phyloP scores from a whole-genome alignment of 2,888 invertebrate species.

The Digitonthophagus gazella region DNA sequence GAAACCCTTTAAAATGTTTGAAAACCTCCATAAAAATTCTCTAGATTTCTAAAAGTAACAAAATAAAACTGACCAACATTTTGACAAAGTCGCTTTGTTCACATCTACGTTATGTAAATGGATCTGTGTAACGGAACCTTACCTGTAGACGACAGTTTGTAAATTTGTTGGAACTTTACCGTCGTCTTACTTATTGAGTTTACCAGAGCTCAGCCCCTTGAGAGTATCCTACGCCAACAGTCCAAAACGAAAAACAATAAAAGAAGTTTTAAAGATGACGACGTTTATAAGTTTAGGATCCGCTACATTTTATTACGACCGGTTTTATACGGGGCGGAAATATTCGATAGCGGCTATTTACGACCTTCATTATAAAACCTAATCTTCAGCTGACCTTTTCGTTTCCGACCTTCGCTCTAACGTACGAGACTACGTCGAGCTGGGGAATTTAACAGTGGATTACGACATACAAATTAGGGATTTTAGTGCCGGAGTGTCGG shows the following conservation, averaged over 20 bases:
- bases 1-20: too few species aligned
- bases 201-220: neutral
- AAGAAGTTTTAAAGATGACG: neutral
- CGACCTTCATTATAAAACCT: neutral
- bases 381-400: neutral
- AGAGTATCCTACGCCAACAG: neutral
- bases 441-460: neutral
- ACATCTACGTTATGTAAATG: too few species aligned
- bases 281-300: neutral
- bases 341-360: neutral
- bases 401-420: neutral
- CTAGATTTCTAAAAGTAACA: too few species aligned
- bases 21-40: too few species aligned
- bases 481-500: neutral
- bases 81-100: too few species aligned
- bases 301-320: too few species aligned
- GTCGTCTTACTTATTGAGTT: neutral
- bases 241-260: neutral
- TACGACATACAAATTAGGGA: neutral
- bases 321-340: neutral
- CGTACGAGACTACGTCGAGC: neutral
- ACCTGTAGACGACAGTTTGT: neutral
- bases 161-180: neutral
- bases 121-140: too few species aligned
- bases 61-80: too few species aligned